Percentiles rank a stretch among this genome's conserved stretches.
These are phyloP conservation scores for Drosophila micromelanica DNA, from an alignment of 1,140 invertebrate species.

Conservation along the genomic window DNA sequence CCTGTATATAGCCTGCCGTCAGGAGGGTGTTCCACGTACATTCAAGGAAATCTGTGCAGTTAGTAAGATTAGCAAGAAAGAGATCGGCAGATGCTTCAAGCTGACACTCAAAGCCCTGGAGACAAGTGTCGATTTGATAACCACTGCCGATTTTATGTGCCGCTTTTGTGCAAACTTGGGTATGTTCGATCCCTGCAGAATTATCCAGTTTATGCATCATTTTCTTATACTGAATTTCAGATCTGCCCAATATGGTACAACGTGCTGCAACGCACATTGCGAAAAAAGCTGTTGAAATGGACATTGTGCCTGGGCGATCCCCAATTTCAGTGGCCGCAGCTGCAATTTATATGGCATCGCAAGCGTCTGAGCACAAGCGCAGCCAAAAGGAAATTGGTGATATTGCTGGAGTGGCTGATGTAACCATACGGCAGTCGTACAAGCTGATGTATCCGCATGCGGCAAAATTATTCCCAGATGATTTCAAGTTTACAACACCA, in stretches of 20 bases:
- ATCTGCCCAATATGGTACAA: slow-evolving; percentile 96
- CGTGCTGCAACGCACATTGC: slow-evolving; percentile 98
- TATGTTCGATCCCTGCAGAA: slow-evolving; percentile 26
- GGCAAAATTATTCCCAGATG: slow-evolving; percentile 95
- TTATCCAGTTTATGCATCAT: not conserved
- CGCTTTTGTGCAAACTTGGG: slow-evolving; percentile 94
- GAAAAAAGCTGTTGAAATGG: slow-evolving; percentile 97
- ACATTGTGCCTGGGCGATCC: slow-evolving; percentile 99
- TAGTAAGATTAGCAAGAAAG: slow-evolving; percentile 99
- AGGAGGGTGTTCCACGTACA: slow-evolving; percentile 99
- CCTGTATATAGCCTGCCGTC: slow-evolving; percentile 99
- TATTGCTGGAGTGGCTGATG: slow-evolving; percentile 99
- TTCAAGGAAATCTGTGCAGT: slow-evolving; percentile 99
- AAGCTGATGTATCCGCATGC: slow-evolving; percentile 99
- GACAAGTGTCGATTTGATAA: slow-evolving; percentile 98
- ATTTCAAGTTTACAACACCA: slow-evolving; percentile 97
- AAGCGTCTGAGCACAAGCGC: slow-evolving; percentile 97
- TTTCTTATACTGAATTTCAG: slow-evolving; percentile 38
- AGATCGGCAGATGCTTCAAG: slow-evolving; percentile 99
- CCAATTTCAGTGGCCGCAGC: slow-evolving; percentile 99
- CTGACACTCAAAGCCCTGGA: slow-evolving; percentile 96
- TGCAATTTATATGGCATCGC: slow-evolving; percentile 99
- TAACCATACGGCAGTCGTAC: slow-evolving; percentile 99
- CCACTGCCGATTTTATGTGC: slow-evolving; percentile 99
- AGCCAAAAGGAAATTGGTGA: slow-evolving; percentile 99